Percentiles rank a stretch among this genome's conserved stretches.
These are phyloP conservation scores for Procavia capensis DNA, from an alignment of 2,113 vertebrate species.

Conservation along the genomic window DNA sequence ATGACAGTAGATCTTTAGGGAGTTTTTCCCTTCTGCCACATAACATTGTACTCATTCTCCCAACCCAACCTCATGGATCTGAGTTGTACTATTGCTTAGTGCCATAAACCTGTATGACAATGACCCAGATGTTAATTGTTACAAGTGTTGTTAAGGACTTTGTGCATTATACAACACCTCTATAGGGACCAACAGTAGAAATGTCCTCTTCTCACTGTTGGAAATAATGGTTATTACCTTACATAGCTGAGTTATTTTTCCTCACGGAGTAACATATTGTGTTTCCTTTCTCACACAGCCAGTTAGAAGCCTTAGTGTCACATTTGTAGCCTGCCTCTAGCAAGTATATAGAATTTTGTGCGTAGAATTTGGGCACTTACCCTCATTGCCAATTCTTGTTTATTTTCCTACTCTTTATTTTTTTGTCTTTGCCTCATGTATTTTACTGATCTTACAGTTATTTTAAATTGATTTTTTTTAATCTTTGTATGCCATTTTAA, in stretches of 20 bases:
- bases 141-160: background rate
- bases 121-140: background rate
- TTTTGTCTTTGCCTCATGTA: background rate
- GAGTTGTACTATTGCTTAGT: background rate
- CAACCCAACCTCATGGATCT: background rate
- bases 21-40: background rate
- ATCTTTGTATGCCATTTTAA: constrained; percentile 19
- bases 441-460: constrained; percentile 10
- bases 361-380: background rate
- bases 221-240: background rate
- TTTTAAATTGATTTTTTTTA: background rate
- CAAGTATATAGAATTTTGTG: background rate
- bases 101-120: background rate
- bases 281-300: background rate
- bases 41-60: background rate
- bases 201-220: background rate
- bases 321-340: background rate
- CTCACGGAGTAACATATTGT: background rate
- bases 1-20: background rate
- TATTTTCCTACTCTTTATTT: background rate
- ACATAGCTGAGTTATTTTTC: background rate
- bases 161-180: background rate
- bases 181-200: background rate
- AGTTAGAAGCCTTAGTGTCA: background rate
- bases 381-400: constrained; percentile 10